A percentile compares a stretch with the other conserved stretches of the same genome.
Evolutionary conservation across 2,113 vertebrate species (phyloP).

Genomic region (Aptenodytes patagonicus): DNA sequence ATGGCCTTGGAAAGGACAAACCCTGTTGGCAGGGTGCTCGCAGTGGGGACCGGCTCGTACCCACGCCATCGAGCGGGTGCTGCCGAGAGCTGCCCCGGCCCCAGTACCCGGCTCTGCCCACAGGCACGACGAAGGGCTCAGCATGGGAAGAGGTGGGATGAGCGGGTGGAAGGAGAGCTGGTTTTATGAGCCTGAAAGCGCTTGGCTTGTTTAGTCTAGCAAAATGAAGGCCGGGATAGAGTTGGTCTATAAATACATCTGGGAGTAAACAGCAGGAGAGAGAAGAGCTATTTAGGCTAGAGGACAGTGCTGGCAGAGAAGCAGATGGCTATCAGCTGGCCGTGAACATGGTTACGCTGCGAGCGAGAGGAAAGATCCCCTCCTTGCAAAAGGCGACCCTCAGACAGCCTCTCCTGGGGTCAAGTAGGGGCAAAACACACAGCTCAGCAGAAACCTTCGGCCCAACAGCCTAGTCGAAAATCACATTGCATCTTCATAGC

Average conservation of each 20-base stretch:
- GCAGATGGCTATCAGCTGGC: conserved; percentile 61
- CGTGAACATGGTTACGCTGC: not conserved
- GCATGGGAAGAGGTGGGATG: not conserved
- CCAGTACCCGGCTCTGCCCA: not conserved
- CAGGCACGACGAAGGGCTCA: fast-evolving
- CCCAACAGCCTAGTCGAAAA: not conserved
- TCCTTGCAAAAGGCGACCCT: not conserved
- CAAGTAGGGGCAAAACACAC: not conserved
- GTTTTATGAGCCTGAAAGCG: not conserved
- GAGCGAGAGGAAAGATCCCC: not conserved
- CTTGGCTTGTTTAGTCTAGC: conserved; percentile 61
- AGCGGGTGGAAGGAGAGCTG: not conserved
- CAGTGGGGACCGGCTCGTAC: fast-evolving
- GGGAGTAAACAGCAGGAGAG: conserved; percentile 46
- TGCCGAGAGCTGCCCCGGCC: not conserved
- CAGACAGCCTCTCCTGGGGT: not conserved
- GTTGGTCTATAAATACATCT: conserved; percentile 56
- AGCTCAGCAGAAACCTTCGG: fast-evolving
- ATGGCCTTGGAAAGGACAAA: not conserved
- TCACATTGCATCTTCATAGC: fast-evolving
- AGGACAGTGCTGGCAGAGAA: conserved; percentile 41
- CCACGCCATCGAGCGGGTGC: fast-evolving
- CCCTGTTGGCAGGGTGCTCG: not conserved
- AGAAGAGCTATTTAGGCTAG: conserved; percentile 50
- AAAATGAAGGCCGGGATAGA: conserved; percentile 18